Conservation (phyloP, 2,113 vertebrate genomes). For the Sinocyclocheilus anophthalmus region DNA sequence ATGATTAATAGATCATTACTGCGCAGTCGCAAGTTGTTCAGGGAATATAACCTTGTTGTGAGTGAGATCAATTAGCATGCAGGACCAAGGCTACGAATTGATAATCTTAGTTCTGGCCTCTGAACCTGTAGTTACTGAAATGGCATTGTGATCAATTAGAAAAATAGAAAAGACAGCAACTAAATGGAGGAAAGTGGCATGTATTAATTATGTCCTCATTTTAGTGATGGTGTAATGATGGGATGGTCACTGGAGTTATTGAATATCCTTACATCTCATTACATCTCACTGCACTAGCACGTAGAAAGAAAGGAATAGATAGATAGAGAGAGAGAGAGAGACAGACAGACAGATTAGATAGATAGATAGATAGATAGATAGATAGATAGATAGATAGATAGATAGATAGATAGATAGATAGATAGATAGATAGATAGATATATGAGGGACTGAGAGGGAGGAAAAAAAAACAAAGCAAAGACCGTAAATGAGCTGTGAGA, state of each 20-base stretch:
- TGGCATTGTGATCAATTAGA: slow-evolving; percentile 62
- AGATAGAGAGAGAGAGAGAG: neutral
- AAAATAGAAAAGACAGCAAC: slow-evolving; percentile 57
- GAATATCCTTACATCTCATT: slow-evolving; percentile 39
- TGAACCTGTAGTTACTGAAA: slow-evolving; percentile 64
- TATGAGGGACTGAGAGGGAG: too few species aligned
- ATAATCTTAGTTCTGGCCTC: slow-evolving; percentile 59
- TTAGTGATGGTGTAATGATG: slow-evolving; percentile 51
- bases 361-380: slow-evolving; percentile 1
- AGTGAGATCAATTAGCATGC: slow-evolving; percentile 66
- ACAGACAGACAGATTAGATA: neutral
- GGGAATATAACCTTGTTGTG: slow-evolving; percentile 63
- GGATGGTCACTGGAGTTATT: slow-evolving; percentile 48
- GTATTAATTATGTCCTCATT: slow-evolving; percentile 61
- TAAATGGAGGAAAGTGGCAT: slow-evolving; percentile 16
- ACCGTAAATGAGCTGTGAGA: slow-evolving; percentile 41
- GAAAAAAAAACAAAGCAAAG: neutral
- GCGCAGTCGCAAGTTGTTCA: slow-evolving; percentile 49
- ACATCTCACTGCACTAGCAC: slow-evolving; percentile 28
- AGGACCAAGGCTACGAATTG: slow-evolving; percentile 55
- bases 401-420: slow-evolving; percentile 31
- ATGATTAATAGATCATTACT: slow-evolving; percentile 72
- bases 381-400: neutral
- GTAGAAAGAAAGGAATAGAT: neutral
- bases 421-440: neutral